Base-by-base conservation (phyloP, 2,888 invertebrate species). In the Polietes domitor region DNA sequence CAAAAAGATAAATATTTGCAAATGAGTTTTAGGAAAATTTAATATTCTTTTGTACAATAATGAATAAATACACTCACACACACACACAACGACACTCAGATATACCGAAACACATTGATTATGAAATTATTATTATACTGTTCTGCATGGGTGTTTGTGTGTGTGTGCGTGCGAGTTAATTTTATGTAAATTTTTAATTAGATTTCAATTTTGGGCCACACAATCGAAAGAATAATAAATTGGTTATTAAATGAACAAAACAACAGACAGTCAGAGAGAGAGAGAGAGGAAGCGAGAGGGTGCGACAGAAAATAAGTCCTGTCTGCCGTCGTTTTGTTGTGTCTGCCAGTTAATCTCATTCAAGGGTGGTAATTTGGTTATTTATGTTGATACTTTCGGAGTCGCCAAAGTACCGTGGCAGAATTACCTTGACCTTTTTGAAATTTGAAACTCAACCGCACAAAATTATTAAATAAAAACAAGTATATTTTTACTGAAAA, bases 1-100 rank as follows among this genome's bases (percentile, higher is more conserved):
- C 10, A 15, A 12, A 26, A 47, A 65, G 41, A 21, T 65, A 65
- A 68, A 68, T 68, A 68, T 68, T 68, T 68, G 47, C 15, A 41
- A 43, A 68, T 68, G 41, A 41, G 43, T 43, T 68, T 47, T 58
- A 68, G 24, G 43, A 17, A 65, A 61, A 61, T 61, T 61, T 61
- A 61, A 61, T 61, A 61, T 61, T 61, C 61, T 28, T 28, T 61
- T 61, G 32, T 32, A 32, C 15, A 61, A 28, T 1, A 26, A 61
- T 61, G 12, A 32, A 32, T 61, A 47, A 47, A 47, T 47, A n/a
- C 47, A 32, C 32, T 4, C 32, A 32, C 32, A 32, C 32, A 32
- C n/a, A 32, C 32, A 32, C 32, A 32, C 32, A n/a, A 6, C 32
- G 32, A 9, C 32, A 32, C 32, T 32, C 32, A 32, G n/a, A n/a